Evolutionary conservation across 2,113 vertebrate species (phyloP), one percentile per base, ranked within the genome.

Genomic region (Cephalopholis sonnerati): DNA sequence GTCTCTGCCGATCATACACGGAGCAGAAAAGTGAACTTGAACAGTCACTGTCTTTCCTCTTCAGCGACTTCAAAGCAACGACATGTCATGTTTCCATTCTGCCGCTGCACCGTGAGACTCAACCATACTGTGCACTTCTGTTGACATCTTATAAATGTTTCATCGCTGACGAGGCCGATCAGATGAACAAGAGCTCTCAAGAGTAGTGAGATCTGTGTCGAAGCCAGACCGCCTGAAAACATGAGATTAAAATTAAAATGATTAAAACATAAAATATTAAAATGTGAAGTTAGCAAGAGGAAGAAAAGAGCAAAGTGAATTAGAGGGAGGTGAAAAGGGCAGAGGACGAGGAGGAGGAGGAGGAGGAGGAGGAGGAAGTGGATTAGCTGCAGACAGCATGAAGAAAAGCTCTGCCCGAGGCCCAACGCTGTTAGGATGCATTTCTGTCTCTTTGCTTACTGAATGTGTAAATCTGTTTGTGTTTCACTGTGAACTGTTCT

Each of bases 131-230:
- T 15, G 11, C 53, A 5, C 72, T 51, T 58, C 65, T 63, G 74
- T 53, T 75, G 82, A 75, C 79, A 57, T 72, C 74, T 67, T 5
- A 62, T 76, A 11, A 83, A 76, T 32, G 71, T 76, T 83, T 87
- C 66, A 75, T 66, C 22, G 3, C 16, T 4, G 51, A 64, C 74
- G n/a, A 41, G 63, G 18, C 44, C 3, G 68, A 81, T 83, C 55
- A 25, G 62, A 83, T 12, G 67, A 63, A 46, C 58, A 2, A 3
- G 44, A 0, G 48, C 53, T 57, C 85, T 71, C 36, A 3, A 11
- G 53, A 81, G 71, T 0, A 13, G 15, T 5, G 0, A 39, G 70
- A 66, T 66, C 54, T 65, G 55, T 27, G 0, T 83, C 24, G 5
- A 0, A 18, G 66, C 50, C 7, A 16, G 65, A 46, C 59, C 2